Evolutionary conservation across 2,888 invertebrate species (phyloP).

Genomic region (Catocala nupta): DNA sequence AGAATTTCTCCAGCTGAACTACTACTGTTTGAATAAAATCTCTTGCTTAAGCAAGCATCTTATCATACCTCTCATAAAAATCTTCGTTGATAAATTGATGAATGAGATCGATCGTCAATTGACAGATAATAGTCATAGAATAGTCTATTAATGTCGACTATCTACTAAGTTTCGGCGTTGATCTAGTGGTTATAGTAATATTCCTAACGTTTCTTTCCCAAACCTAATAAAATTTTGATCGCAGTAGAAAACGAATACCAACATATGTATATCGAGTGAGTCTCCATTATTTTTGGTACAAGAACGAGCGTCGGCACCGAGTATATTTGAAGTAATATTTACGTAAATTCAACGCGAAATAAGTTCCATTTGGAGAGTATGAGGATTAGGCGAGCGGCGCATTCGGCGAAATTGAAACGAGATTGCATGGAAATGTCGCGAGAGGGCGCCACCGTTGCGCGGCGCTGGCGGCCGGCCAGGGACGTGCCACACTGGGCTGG

Average conservation of each 20-base stretch:
- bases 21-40: no score
- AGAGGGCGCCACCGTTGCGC: slow-evolving; percentile 8
- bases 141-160: no score
- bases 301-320: slow-evolving; percentile 1
- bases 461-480: slow-evolving; percentile 10
- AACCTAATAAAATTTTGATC: not conserved
- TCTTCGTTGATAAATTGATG: no score
- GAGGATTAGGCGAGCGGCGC: slow-evolving; percentile 47
- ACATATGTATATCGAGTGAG: not conserved
- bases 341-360: slow-evolving; percentile 27
- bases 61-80: no score
- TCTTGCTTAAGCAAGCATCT: no score
- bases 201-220: no score
- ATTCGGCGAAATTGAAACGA: slow-evolving; percentile 48
- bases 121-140: no score
- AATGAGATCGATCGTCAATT: no score
- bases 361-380: slow-evolving; percentile 45
- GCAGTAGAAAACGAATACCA: slow-evolving; percentile 1
- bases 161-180: no score
- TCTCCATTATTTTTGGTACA: slow-evolving; percentile 1
- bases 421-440: slow-evolving; percentile 49
- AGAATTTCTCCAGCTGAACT: no score
- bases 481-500: not conserved
- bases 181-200: no score
- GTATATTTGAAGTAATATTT: slow-evolving; percentile 13